A percentile compares a stretch with the other conserved stretches of the same genome.
These are phyloP conservation scores for Brachionus manjavacas DNA, from an alignment of 1,140 invertebrate species.

Conservation along the genomic window DNA sequence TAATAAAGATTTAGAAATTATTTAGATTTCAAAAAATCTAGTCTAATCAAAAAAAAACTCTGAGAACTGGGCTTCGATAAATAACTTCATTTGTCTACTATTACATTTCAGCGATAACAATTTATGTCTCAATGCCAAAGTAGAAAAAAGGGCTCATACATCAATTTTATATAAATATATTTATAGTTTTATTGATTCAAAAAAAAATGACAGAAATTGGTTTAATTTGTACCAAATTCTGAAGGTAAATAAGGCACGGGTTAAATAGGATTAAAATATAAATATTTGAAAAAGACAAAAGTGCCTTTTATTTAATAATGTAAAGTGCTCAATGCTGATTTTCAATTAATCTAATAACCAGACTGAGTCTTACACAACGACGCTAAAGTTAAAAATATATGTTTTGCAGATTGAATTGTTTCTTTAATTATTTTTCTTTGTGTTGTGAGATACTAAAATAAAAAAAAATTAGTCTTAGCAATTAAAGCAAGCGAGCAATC, in stretches of 20 bases:
- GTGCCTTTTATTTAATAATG: background rate
- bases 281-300: constrained; percentile 21
- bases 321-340: background rate
- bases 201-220: background rate
- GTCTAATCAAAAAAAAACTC: background rate
- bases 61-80: background rate
- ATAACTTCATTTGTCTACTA: background rate
- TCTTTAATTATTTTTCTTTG: background rate
- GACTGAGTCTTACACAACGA: background rate
- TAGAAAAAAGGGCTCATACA: background rate
- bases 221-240: background rate
- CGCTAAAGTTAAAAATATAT: background rate
- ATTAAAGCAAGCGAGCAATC: background rate
- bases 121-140: background rate
- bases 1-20: background rate
- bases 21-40: background rate
- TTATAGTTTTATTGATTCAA: background rate
- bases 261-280: constrained; percentile 6
- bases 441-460: background rate
- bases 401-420: background rate
- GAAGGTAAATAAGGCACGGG: constrained; percentile 25
- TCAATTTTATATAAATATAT: background rate
- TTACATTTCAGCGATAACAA: background rate
- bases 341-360: background rate
- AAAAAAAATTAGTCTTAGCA: background rate